Percentiles rank a stretch among this genome's conserved stretches.
Evolutionary conservation across 2,888 invertebrate species (phyloP).

Genomic region (Oligia strigilis): DNA sequence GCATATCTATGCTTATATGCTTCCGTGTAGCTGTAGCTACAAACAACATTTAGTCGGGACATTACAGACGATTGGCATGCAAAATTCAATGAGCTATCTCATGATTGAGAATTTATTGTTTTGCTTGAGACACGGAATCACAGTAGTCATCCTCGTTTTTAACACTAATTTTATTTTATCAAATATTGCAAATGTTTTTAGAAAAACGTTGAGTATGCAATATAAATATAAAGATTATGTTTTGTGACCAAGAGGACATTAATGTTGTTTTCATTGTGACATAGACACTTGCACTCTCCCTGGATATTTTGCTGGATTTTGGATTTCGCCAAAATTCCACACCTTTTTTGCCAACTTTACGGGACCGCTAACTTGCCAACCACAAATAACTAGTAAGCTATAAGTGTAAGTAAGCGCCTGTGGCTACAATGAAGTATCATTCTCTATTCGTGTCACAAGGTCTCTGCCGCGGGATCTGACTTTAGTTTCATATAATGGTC

Average conservation of each 20-base stretch:
- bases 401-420: conserved; percentile 68
- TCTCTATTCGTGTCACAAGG: conserved; percentile 78
- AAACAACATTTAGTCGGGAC: background rate
- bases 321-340: background rate
- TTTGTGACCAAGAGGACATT: background rate
- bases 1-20: background rate
- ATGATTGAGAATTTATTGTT: background rate
- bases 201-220: background rate
- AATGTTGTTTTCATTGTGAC: background rate
- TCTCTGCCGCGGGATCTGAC: conserved; percentile 52
- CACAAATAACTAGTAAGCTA: conserved; percentile 70
- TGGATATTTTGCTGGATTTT: background rate
- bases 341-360: conserved; percentile 72
- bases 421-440: conserved; percentile 74
- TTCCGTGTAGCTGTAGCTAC: background rate
- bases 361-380: conserved; percentile 73
- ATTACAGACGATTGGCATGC: background rate
- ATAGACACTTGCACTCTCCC: background rate
- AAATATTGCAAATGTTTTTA: background rate
- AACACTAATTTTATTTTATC: background rate
- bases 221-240: background rate
- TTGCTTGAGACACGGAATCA: too few species aligned
- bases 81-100: background rate
- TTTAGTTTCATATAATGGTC: conserved; percentile 43
- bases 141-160: background rate